Evolutionary conservation across 64 coral and sea anemone species (phyloP), one percentile per base, ranked within the genome.

Genomic region (Orbicella faveolata): DNA sequence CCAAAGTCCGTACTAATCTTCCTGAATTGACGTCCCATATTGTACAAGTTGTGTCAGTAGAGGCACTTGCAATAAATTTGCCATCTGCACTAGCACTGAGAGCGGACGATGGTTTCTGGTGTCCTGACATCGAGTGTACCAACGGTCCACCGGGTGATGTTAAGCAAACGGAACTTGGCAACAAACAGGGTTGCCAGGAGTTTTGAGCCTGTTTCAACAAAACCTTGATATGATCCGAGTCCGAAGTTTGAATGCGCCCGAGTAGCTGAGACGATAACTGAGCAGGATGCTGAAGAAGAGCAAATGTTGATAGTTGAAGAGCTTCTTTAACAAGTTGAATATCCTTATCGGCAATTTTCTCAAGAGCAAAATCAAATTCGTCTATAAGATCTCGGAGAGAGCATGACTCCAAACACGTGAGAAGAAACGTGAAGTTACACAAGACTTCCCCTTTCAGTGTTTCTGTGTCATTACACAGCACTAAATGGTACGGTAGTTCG

Each of bases 261-360:
- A 95, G 72, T 30, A 95, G 80, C 44, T 95, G 94, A 73, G 90
- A 89, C n/a, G 94, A 48, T 53, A 92, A 75, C 48, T 95, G 94
- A 10, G 86, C 85, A 35, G 86, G 90, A 87, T 95, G 83, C 23
- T 95, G 85, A 76, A 80, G 61, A 36, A 95, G 65, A 61, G 94
- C 94, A 65, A 83, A 95, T 9, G 90, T 92, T 51, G 94, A 95
- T 20, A 95, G 90, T 70, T 95, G 94, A 61, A 95, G 73, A 41
- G 94, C 92, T 89, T 95, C 94, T 48, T 95, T 95, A 59, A 95
- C 94, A 77, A 91, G 80, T 52, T 88, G 86, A 19, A 95, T 85
- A 44, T 95, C 94, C 23, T 79, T 70, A 21, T 95, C 94, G 25
- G 57, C 70, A 14, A 67, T 81, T 53, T 77, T 75, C 34, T 92